phyloP scores from a whole-genome alignment of 2,113 vertebrate species.

The Maccullochella peelii region DNA sequence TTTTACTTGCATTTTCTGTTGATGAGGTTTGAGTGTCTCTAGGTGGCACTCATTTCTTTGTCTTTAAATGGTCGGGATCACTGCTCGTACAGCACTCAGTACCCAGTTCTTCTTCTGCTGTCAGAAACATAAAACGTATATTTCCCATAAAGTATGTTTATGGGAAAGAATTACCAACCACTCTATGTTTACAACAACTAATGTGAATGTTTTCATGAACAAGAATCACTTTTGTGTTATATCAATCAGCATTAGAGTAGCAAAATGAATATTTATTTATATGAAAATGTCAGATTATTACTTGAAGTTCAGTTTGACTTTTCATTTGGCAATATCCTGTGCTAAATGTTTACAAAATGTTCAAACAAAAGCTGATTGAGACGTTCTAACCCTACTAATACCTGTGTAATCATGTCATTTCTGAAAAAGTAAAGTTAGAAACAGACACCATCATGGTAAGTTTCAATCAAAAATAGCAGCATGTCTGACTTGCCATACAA shows the following conservation, averaged over 20 bases:
- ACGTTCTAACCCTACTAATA: conserved; percentile 51
- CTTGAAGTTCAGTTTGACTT: conserved; percentile 46
- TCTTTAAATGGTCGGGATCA: neutral
- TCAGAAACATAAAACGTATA: conserved; percentile 24
- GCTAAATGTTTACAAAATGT: conserved; percentile 48
- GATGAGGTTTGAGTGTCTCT: neutral
- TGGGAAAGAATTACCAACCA: conserved; percentile 20
- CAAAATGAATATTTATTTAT: conserved; percentile 47
- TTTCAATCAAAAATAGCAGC: conserved; percentile 40
- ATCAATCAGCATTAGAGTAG: conserved; percentile 49
- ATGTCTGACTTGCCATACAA: conserved; percentile 35
- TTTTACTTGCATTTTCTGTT: neutral
- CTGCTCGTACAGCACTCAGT: neutral
- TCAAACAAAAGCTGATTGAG: conserved; percentile 62
- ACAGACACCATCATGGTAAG: conserved; percentile 41
- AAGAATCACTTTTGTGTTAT: conserved; percentile 15
- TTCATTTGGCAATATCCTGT: conserved; percentile 24
- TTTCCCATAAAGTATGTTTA: conserved; percentile 19
- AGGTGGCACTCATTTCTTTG: neutral
- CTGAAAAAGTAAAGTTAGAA: conserved; percentile 48
- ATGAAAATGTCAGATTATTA: conserved; percentile 59
- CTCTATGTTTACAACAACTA: conserved; percentile 34
- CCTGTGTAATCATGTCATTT: conserved; percentile 40
- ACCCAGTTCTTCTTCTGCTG: conserved; percentile 8
- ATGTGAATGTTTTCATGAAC: conserved; percentile 19